phyloP scores from a whole-genome alignment of 2,797 vertebrate genomes.

The Sebastes nivosus region DNA sequence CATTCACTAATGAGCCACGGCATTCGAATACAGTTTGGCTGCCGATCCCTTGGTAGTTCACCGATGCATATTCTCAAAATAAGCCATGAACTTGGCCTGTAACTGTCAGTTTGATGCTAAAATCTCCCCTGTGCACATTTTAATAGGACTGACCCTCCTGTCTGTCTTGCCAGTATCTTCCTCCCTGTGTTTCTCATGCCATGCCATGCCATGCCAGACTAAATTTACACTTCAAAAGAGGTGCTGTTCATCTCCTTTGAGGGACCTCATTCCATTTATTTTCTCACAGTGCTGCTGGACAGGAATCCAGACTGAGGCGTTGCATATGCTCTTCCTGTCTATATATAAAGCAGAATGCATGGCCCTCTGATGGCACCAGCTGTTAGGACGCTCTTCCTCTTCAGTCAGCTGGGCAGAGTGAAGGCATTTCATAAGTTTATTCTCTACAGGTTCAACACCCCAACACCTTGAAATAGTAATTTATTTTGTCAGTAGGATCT shows the following conservation, averaged over 20 bases:
- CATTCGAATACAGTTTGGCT: slow-evolving; percentile 39
- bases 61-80: slow-evolving; percentile 48
- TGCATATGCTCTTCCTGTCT: slow-evolving; percentile 49
- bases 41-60: slow-evolving; percentile 45
- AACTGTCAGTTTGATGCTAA: slow-evolving; percentile 61
- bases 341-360: slow-evolving; percentile 73
- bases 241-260: slow-evolving; percentile 35
- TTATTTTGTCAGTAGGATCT: not conserved
- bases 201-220: slow-evolving; percentile 37
- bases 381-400: slow-evolving; percentile 43
- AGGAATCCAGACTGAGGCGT: slow-evolving; percentile 58
- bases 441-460: slow-evolving; percentile 5
- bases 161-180: slow-evolving; percentile 26
- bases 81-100: slow-evolving; percentile 36
- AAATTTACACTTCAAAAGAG: slow-evolving; percentile 59
- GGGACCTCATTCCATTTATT: slow-evolving; percentile 51
- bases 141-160: slow-evolving; percentile 44
- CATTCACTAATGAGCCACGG: slow-evolving; percentile 55
- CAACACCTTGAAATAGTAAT: not conserved
- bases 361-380: slow-evolving; percentile 55
- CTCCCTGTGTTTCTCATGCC: slow-evolving; percentile 21
- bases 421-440: slow-evolving; percentile 4
- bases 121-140: slow-evolving; percentile 44
- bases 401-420: slow-evolving; percentile 25
- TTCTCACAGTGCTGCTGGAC: slow-evolving; percentile 36